Conservation (phyloP, 2,797 vertebrate genomes). For the Staurois parvus region DNA sequence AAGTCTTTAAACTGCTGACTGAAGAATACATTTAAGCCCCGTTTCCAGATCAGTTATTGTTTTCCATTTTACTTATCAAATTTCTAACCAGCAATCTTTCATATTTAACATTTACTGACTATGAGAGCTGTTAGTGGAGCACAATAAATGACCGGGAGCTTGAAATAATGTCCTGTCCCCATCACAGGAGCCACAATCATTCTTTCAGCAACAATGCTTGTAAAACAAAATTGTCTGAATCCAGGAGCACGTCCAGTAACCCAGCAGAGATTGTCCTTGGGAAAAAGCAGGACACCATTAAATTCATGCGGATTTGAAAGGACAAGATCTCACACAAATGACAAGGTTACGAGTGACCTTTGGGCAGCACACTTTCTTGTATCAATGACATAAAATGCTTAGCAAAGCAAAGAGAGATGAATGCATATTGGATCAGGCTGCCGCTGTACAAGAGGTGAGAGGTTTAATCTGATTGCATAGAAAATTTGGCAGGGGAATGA, state of each 20-base stretch:
- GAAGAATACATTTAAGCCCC: too few species aligned
- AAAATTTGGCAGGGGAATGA: conserved; percentile 28
- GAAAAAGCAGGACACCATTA: conserved; percentile 50
- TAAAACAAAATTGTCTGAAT: conserved; percentile 21
- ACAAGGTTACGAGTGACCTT: conserved; percentile 56
- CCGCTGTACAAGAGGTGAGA: conserved; percentile 31
- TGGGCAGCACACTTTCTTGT: conserved; percentile 40
- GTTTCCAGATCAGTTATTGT: neutral
- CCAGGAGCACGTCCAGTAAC: conserved; percentile 5
- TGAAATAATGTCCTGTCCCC: conserved; percentile 22
- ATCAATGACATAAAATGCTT: conserved; percentile 53
- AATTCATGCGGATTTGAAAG: conserved; percentile 45
- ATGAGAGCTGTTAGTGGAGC: conserved; percentile 5
- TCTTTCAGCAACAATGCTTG: conserved; percentile 42
- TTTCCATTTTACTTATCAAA: neutral
- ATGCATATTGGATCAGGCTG: conserved; percentile 39
- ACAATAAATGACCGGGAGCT: conserved; percentile 49
- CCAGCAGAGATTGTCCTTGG: conserved; percentile 9
- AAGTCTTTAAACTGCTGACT: too few species aligned
- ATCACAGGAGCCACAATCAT: neutral
- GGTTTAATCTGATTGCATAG: conserved; percentile 48
- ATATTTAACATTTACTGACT: conserved; percentile 3
- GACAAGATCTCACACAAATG: conserved; percentile 48
- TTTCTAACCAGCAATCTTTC: neutral
- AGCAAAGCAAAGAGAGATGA: conserved; percentile 53